These are phyloP conservation scores for Erythrocercus mccallii DNA, from an alignment of 2,113 vertebrate genomes.

Conservation along the genomic window DNA sequence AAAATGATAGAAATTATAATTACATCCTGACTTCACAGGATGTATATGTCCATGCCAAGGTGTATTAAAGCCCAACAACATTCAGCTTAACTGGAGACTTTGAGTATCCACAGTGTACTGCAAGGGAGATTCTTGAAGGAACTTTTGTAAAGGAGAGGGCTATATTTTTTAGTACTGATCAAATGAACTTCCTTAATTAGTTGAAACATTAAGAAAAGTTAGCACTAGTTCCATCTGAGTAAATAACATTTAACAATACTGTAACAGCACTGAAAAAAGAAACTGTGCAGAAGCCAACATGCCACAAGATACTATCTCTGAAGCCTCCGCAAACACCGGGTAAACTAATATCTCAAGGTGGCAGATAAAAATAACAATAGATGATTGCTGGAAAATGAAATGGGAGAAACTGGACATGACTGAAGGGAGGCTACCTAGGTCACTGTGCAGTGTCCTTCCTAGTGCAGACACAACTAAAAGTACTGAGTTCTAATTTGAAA, in stretches of 20 bases:
- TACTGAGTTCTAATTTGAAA: background rate
- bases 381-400: background rate
- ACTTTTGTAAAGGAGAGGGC: background rate
- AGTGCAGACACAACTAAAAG: background rate
- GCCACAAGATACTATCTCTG: conserved; percentile 15
- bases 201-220: background rate
- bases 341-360: conserved; percentile 32
- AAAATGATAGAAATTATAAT: background rate
- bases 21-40: background rate
- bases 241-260: conserved; percentile 13
- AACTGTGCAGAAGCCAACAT: conserved; percentile 36
- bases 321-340: conserved; percentile 31
- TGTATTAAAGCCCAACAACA: background rate
- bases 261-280: conserved; percentile 56
- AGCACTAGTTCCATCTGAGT: background rate
- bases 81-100: background rate
- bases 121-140: background rate
- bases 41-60: background rate
- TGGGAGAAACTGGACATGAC: background rate
- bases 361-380: conserved; percentile 49
- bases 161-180: background rate
- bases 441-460: background rate
- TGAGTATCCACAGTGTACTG: background rate
- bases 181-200: background rate
- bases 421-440: background rate